phyloP scores from a whole-genome alignment of 2,113 vertebrate species.

The Pavo muticus region DNA sequence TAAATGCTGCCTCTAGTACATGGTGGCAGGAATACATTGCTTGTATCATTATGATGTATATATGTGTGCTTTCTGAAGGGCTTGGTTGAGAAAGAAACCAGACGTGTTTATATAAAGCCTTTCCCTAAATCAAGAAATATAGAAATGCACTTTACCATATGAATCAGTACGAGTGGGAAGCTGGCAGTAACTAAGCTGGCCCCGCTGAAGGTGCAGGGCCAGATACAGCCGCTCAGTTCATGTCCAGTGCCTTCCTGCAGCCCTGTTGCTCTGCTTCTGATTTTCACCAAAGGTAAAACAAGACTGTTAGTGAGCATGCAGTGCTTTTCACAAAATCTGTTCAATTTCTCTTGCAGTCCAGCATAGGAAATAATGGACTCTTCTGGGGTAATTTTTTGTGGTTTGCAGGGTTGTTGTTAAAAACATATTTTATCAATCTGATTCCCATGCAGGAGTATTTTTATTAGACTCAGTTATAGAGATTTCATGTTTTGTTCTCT shows the following conservation, averaged over 20 bases:
- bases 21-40: not conserved
- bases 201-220: not conserved
- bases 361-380: not conserved
- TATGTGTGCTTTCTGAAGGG: not conserved
- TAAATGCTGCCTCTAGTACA: not conserved
- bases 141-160: not conserved
- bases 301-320: not conserved
- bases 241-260: not conserved
- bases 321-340: not conserved
- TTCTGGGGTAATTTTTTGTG: not conserved
- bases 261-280: not conserved
- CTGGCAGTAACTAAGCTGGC: not conserved
- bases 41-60: conserved; percentile 5
- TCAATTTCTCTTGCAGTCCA: not conserved
- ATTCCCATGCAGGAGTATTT: not conserved
- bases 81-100: conserved; percentile 41
- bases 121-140: not conserved
- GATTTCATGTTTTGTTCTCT: not conserved
- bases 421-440: not conserved
- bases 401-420: not conserved
- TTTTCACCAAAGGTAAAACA: not conserved
- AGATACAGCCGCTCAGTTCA: not conserved
- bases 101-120: not conserved
- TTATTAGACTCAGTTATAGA: not conserved
- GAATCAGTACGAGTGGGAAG: fast-evolving